Evolutionary conservation across 2,888 invertebrate genomes (phyloP), one percentile per base, ranked within the genome.

Genomic region (Drosophila histrio): DNA sequence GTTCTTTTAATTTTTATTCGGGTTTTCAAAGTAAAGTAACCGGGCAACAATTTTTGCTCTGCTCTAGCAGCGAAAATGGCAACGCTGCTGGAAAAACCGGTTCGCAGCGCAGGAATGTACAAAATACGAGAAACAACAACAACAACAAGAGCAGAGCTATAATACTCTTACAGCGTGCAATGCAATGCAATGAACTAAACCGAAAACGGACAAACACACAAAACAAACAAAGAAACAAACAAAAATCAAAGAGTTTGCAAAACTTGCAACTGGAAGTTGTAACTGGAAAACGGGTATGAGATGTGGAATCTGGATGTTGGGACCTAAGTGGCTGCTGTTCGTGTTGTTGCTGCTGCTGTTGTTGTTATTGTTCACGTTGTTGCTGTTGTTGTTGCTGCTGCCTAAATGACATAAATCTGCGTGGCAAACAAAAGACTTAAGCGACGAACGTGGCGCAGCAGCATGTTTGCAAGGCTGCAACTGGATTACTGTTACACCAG

Each of bases 391-490:
- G 46, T 0, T 49, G 47, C 0, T 26, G 26, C 0, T 69, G 62
- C 44, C 28, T 62, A 76, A 76, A 80, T 83, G 79, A 82, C 85
- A 85, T 72, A 79, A 76, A 82, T 79, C 83, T 79, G 78, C 69
- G 70, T 76, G 79, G 79, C 77, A 79, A 80, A 84, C 86, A 83
- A 86, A 86, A 84, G 86, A 84, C 84, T 84, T 65, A 84, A 66
- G 84, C 84, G 76, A 83, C 86, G 68, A 84, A 84, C 84, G 81
- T 74, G 87, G 67, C 63, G 56, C 63, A 65, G 38, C 38, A 17
- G 78, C 65, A 58, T 46, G 59, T 58, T 69, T 47, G 64, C 62
- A 39, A 57, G 78, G 47, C 77, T 73, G 80, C 87, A 80, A 80
- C 84, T 80, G 80, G 84, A 86, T 87, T 80, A 80, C 87, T 83